Evolutionary conservation across 2,888 invertebrate species (phyloP).

Genomic region (Hydriomena furcata): DNA sequence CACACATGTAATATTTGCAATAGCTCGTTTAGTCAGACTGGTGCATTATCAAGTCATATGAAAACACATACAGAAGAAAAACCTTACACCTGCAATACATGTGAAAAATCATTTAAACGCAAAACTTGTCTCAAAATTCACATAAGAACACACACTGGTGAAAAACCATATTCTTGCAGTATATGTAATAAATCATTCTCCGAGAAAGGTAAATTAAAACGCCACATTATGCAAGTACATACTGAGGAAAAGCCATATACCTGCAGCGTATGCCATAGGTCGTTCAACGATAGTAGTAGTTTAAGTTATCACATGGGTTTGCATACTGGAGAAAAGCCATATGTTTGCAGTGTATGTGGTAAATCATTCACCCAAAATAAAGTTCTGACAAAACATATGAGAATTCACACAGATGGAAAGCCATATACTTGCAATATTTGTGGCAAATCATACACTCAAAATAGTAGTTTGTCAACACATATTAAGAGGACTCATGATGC

Average conservation of each 20-base stretch:
- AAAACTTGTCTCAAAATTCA: constrained; percentile 12
- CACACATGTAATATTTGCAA: constrained; percentile 11
- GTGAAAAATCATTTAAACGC: constrained; percentile 13
- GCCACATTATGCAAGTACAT: constrained; percentile 17
- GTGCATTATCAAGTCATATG: constrained; percentile 7
- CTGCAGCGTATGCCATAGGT: constrained; percentile 13
- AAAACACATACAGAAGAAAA: constrained; percentile 11
- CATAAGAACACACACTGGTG: constrained; percentile 13
- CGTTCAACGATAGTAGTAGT: constrained; percentile 12
- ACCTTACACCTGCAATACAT: constrained; percentile 10
- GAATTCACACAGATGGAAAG: constrained; percentile 17
- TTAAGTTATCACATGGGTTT: constrained; percentile 18
- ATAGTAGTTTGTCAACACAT: constrained; percentile 16
- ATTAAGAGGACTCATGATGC: constrained; percentile 5
- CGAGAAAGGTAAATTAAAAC: constrained; percentile 13
- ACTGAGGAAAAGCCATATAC: constrained; percentile 12
- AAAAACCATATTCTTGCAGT: constrained; percentile 12
- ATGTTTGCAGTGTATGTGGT: constrained; percentile 12
- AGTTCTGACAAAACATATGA: constrained; percentile 13
- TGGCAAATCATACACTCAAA: constrained; percentile 16
- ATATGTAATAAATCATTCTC: constrained; percentile 13
- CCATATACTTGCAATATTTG: constrained; percentile 15
- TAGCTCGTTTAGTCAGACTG: constrained; percentile 4
- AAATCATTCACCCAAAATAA: constrained; percentile 17
- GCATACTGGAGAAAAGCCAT: constrained; percentile 20